A percentile compares a stretch with the other conserved stretches of the same genome.
These are phyloP conservation scores for Ptychodera flava DNA, from an alignment of 35 echinoderm and acorn worm species.

Conservation along the genomic window DNA sequence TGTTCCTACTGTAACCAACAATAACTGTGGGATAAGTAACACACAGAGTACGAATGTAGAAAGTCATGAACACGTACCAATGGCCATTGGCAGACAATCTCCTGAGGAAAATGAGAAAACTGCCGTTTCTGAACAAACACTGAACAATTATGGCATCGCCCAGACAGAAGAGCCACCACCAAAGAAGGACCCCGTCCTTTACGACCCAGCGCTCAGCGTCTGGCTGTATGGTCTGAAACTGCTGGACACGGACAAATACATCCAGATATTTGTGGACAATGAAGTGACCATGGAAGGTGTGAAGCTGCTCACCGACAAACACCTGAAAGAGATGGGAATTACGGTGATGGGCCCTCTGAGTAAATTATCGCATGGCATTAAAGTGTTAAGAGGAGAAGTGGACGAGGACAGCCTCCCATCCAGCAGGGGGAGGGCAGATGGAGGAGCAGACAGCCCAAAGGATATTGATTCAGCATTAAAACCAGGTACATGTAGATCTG, in stretches of 20 bases:
- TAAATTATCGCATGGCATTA: conserved; percentile 23
- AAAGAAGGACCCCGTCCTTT: neutral
- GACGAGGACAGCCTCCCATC: neutral
- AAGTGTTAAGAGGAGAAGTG: neutral
- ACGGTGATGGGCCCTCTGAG: neutral
- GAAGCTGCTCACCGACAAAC: neutral
- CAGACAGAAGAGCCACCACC: neutral
- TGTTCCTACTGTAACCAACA: neutral
- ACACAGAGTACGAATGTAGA: no score
- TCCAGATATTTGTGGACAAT: conserved; percentile 12
- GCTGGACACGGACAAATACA: conserved; percentile 22
- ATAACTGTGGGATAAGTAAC: no score
- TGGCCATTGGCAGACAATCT: no score
- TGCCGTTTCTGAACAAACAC: neutral
- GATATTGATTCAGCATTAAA: no score
- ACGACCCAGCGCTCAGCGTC: conserved; percentile 17
- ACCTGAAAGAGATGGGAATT: conserved; percentile 26
- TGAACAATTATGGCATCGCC: neutral
- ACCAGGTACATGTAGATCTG: no score
- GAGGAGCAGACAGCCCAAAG: neutral
- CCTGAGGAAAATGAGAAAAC: neutral
- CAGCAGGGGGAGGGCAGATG: neutral
- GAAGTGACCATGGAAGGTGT: conserved; percentile 30
- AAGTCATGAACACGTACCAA: no score
- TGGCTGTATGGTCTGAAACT: conserved; percentile 31